Evolutionary conservation across 2,113 vertebrate genomes (phyloP), one percentile per base, ranked within the genome.

Genomic region (Kryptolebias marmoratus): DNA sequence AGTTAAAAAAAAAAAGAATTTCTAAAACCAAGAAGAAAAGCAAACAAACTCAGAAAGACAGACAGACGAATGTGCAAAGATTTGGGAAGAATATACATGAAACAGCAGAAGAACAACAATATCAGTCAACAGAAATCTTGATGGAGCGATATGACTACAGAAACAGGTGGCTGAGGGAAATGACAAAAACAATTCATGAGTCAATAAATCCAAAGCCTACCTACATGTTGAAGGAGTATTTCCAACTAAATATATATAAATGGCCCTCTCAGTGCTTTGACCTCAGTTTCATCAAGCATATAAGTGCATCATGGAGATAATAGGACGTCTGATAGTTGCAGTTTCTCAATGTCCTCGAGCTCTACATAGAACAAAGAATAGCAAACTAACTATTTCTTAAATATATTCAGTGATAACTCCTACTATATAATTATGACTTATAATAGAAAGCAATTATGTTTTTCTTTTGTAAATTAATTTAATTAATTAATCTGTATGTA

Each of bases 161-260:
- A 22, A 22, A 22, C 22, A 22, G 22, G 22, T 22, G 22, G n/a
- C 10, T 42, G 4, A 58, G 15, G 22, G 18, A 59, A n/a, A 32
- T 16, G 54, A 6, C 39, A 47, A 1, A 47, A 68, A 68, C 2
- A n/a, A 50, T 42, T 69, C 7, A 39, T 22, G 11, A 65, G 39
- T 13, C n/a, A 9, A 50, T 18, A 36, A 48, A 36, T 49, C 49
- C 0, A 48, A 61, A 56, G 42, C 62, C 31, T 31, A 50, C 16
- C n/a, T 55, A 36, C 3, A 31, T 50, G 52, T 42, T 57, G 0
- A 13, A 18, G 47, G 28, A 66, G 31, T 47, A 47, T 55, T 54
- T 67, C 47, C 8, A 32, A 11, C 63, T 47, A 13, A 49, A 49
- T 71, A 28, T 76, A 14, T 57, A 65, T 44, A 9, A 48, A 61